phyloP scores from a whole-genome alignment of 2,113 vertebrate species.

The Labeo catla region DNA sequence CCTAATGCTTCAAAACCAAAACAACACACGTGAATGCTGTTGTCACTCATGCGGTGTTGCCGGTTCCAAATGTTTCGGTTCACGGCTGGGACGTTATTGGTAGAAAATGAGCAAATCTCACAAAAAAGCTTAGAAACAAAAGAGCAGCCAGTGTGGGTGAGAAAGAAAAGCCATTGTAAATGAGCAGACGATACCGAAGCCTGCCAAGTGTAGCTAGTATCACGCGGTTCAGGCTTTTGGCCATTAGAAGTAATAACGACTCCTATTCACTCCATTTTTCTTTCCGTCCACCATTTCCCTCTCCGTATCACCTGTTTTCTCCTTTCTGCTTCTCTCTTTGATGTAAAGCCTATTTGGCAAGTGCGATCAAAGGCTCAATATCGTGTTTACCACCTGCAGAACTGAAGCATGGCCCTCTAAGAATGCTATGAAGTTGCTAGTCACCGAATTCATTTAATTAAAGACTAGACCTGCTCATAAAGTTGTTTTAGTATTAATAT shows the following conservation, averaged over 20 bases:
- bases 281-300: not conserved
- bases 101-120: not conserved
- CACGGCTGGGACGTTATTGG: constrained; percentile 17
- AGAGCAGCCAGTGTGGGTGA: constrained; percentile 9
- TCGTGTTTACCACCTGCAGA: constrained; percentile 28
- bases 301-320: constrained; percentile 15
- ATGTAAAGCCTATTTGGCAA: constrained; percentile 39
- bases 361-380: constrained; percentile 34
- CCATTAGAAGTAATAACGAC: not conserved
- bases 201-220: constrained; percentile 32
- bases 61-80: constrained; percentile 55
- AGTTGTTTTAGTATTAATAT: not conserved
- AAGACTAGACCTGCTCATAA: not conserved
- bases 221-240: constrained; percentile 10
- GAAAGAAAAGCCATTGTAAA: not conserved
- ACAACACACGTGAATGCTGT: constrained; percentile 62
- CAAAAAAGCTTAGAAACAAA: not conserved
- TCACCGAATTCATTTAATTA: not conserved
- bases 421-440: constrained; percentile 4
- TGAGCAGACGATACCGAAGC: not conserved
- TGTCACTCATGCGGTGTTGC: constrained; percentile 65
- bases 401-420: constrained; percentile 31
- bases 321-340: constrained; percentile 27
- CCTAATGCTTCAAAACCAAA: constrained; percentile 62
- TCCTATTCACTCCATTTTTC: constrained; percentile 6